Evolutionary conservation across 2,113 vertebrate genomes (phyloP), one percentile per base, ranked within the genome.

Genomic region (Lontra canadensis): DNA sequence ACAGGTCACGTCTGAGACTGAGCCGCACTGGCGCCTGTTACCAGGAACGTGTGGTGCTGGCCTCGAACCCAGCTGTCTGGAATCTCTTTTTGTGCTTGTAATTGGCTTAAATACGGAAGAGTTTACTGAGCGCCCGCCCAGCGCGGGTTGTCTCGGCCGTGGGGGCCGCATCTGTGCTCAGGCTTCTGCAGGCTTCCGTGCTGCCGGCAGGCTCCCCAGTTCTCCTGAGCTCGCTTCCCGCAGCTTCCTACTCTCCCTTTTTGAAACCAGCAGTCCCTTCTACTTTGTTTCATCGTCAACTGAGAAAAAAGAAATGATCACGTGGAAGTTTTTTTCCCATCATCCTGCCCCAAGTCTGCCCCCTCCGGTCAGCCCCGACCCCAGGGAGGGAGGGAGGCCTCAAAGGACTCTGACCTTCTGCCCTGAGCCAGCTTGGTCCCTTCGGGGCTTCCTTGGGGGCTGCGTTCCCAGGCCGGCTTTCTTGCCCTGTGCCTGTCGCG

Each of bases 1-100:
- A 6, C 82, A 31, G 79, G 88, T 34, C 12, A 1, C 0, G 0
- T 6, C 83, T 9, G 10, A 78, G 80, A 12, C 1, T 29, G n/a
- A 59, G 29, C 1, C 1, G 1, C 34, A 3, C 11, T 0, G 34
- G 0, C 1, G 3, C 57, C 3, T 25, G 14, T 26, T 15, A 8
- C 26, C 8, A 10, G 81, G 90, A 17, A 2, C 0, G 4, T 7
- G 1, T 0, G 63, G 21, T 0, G 1, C 13, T 2, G 4, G 82
- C 4, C 15, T 36, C 7, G 42, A 1, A 0, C 23, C 6, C 52
- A 14, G 31, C 47, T 1, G 6, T 17, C 61, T 0, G 7, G 21
- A 49, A 1, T 6, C 83, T 29, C 11, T 59, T 13, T 31, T 10
- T 39, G 71, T 36, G 44, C 83, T 86, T n/a, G 0, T 3, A 2